Evolutionary conservation across 2,113 vertebrate species (phyloP).

Genomic region (Gymnobelideus leadbeateri): DNA sequence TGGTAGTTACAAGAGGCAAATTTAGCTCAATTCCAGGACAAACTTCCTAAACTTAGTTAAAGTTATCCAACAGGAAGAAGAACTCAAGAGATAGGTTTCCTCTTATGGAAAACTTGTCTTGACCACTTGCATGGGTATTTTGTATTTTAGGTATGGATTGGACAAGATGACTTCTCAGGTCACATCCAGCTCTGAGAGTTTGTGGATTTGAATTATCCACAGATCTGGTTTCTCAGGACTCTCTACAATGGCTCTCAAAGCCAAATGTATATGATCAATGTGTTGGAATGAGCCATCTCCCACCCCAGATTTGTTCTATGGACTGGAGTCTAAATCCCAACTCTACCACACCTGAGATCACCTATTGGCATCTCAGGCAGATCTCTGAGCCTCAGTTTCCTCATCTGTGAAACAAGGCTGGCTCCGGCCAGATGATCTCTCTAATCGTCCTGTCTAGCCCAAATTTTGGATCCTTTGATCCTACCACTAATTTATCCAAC

Average conservation of each 20-base stretch:
- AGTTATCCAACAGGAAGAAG: neutral
- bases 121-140: neutral
- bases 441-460: rapidly evolving
- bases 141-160: neutral
- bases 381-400: neutral
- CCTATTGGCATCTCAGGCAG: too few relatives aligned
- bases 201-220: constrained; percentile 67
- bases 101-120: too few relatives aligned
- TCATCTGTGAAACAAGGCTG: constrained; percentile 7
- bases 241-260: constrained; percentile 63
- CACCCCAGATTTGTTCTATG: constrained; percentile 62
- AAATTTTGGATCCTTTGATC: constrained; percentile 50
- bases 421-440: constrained; percentile 29
- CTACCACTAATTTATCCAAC: constrained; percentile 69
- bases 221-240: constrained; percentile 69
- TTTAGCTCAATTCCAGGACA: neutral
- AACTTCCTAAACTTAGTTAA: neutral
- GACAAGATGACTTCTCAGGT: neutral
- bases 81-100: neutral
- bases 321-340: constrained; percentile 38
- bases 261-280: constrained; percentile 60
- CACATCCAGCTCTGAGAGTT: neutral
- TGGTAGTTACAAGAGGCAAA: neutral
- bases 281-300: constrained; percentile 58
- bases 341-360: neutral